Evolutionary conservation across 2,888 invertebrate genomes (phyloP), one percentile per base, ranked within the genome.

Genomic region (Portevinia maculata): DNA sequence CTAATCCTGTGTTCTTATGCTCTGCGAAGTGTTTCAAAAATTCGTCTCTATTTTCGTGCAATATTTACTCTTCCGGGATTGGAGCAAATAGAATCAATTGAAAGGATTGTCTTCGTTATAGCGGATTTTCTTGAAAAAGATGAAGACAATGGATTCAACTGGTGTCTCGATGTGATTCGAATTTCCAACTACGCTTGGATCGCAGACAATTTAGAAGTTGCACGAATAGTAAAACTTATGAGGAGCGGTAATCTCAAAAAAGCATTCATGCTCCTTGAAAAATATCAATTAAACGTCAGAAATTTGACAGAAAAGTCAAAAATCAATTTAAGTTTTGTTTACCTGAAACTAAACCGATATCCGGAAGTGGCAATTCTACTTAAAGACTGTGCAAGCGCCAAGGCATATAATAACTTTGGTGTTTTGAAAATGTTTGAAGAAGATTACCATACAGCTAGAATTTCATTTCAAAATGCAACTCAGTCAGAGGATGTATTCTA

Each of bases 141-240:
- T 5, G 71, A 57, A 28, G 79, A 74, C 8, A 59, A 59, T 15
- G 84, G 84, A 0, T 84, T 84, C 28, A 69, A 64, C 13, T 84
- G 84, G 84, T 84, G 84, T 21, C 24, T 79, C 0, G 84, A 84
- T 24, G 34, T 39, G 1, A 73, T 84, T 30, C 69, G 79, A 39
- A 57, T 84, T 2, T 67, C 84, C 17, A 30, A 74, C 6, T 52
- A 69, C 21, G 46, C 69, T 0, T 84, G 84, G 84, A 74, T 84
- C 39, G 79, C 84, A 0, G 84, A 84, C 30, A 79, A 84, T 34
- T 55, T 84, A 7, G 84, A 73, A 64, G 64, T 74, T 0, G 15
- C 64, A 1, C 39, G 79, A n/a, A 64, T 79, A 6, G 52, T 79
- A 0, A 19, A 24, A 13, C 64, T 53, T 0, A 37, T 79, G 57